phyloP scores from a whole-genome alignment of 2,888 invertebrate genomes.

The Dryobota labecula region DNA sequence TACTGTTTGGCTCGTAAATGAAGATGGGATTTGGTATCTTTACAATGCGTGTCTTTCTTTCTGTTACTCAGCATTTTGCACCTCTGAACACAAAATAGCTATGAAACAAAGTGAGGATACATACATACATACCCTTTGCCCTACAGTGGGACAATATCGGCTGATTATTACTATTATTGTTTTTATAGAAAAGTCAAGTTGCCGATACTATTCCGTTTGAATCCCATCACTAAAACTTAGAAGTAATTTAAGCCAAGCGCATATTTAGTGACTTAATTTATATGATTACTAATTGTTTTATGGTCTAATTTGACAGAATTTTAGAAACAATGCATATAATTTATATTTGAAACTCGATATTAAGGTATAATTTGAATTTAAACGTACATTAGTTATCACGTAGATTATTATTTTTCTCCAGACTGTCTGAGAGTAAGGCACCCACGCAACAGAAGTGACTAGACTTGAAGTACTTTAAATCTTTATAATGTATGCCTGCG shows the following conservation, averaged over 20 bases:
- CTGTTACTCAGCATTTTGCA: constrained; percentile 16
- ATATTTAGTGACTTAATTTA: constrained; percentile 26
- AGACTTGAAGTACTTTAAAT: neutral
- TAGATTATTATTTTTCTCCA: constrained; percentile 12
- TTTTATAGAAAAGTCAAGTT: neutral
- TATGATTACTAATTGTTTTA: constrained; percentile 27
- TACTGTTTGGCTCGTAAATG: constrained; percentile 51
- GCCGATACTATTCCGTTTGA: constrained; percentile 17
- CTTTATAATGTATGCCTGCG: neutral
- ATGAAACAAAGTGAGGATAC: neutral
- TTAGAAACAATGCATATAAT: constrained; percentile 25
- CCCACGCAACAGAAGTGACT: neutral
- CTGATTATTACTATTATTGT: too few species aligned
- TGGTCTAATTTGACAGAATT: constrained; percentile 22
- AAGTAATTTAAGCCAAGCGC: constrained; percentile 22
- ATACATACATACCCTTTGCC: too few species aligned
- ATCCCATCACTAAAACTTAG: constrained; percentile 22
- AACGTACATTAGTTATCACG: constrained; percentile 20
- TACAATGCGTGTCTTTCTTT: constrained; percentile 16
- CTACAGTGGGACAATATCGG: too few species aligned
- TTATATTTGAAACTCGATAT: constrained; percentile 12
- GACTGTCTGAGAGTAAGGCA: neutral
- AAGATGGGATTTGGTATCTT: constrained; percentile 60
- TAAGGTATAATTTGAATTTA: constrained; percentile 20
- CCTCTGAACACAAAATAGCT: neutral